phyloP scores from a whole-genome alignment of 2,113 vertebrate genomes.

The Mustela nigripes region DNA sequence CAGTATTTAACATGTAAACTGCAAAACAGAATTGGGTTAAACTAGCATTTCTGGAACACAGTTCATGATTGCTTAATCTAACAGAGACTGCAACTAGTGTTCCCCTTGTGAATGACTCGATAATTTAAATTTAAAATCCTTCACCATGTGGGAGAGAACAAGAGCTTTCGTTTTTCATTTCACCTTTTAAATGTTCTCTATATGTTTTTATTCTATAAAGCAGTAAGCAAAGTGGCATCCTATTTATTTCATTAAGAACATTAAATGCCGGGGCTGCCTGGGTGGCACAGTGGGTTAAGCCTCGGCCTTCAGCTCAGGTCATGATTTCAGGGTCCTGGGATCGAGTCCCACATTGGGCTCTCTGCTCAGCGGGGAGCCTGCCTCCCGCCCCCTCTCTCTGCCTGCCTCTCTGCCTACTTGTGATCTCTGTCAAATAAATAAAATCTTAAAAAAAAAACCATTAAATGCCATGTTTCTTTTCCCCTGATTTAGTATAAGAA shows the following conservation, averaged over 20 bases:
- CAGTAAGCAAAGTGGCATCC: not conserved
- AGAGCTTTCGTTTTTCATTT: not conserved
- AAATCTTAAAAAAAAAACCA: not conserved
- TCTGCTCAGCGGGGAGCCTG: too few relatives aligned
- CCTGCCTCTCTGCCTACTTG: too few relatives aligned
- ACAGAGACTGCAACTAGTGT: constrained; percentile 33
- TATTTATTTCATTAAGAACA: constrained; percentile 43
- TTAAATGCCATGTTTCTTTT: constrained; percentile 23
- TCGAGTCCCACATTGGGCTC: too few relatives aligned
- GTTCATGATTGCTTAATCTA: constrained; percentile 37
- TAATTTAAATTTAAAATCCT: constrained; percentile 37
- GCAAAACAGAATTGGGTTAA: constrained; percentile 41
- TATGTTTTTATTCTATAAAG: constrained; percentile 7
- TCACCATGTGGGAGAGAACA: not conserved
- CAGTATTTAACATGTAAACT: constrained; percentile 41
- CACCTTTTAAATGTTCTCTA: constrained; percentile 29
- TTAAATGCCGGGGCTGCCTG: not conserved
- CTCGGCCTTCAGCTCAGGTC: too few relatives aligned
- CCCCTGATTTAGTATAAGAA: not conserved
- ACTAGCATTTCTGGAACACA: constrained; percentile 47
- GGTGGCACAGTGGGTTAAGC: too few relatives aligned
- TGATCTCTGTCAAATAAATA: too few relatives aligned
- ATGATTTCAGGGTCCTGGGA: too few relatives aligned
- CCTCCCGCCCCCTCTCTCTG: too few relatives aligned
- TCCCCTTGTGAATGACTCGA: constrained; percentile 36